Base-by-base conservation (phyloP, 2,113 vertebrate species). In the Mormyrus lacerda region DNA sequence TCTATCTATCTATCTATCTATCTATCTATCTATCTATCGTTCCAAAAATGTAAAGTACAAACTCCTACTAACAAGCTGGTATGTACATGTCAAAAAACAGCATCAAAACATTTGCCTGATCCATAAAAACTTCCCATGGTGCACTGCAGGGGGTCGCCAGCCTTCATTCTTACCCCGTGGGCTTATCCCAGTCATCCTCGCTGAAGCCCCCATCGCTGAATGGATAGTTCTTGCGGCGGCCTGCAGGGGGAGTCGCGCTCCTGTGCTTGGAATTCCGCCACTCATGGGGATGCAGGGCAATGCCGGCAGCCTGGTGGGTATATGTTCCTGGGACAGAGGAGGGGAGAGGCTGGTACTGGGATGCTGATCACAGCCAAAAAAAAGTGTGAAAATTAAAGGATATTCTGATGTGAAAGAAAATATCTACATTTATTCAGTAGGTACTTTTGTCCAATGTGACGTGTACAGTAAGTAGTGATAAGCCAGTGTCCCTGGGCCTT, bases 121-220 rank as follows among this genome's bases (percentile, higher is more conserved):
- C 69, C 31, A 39, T 65, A 76, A 13, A 73, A 76, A 15, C 31
- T 39, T 39, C 31, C 31, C 31, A 76, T 39, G 69, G 69, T 76
- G 31, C 69, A 84, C 4, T 84, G 2, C 8, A 24, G 79, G 42
- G 44, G 15, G 3, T 10, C 8, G 8, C 44, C 9, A 47, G 10
- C 82, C 85, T 39, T 35, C 85, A 19, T 10, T 42, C 85, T 87
- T 94, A 99, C 98, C 98, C 97, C 19, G 95, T 89, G 4, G 97
- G 95, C 83, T 97, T 97, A 91, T 98, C 97, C 98, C 98, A 99
- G 88, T 98, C 98, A 0, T 99, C 97, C 87, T 98, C 97, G 2
- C 94, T 97, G 94, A 98, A 98, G 89, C 96, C 96, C 61, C 97
- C 96, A 0, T 98, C 96, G 47, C 95, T 95, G 27, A 97, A 97